Evolutionary conservation across 2,797 vertebrate species (phyloP).

Genomic region (Limosa lapponica): DNA sequence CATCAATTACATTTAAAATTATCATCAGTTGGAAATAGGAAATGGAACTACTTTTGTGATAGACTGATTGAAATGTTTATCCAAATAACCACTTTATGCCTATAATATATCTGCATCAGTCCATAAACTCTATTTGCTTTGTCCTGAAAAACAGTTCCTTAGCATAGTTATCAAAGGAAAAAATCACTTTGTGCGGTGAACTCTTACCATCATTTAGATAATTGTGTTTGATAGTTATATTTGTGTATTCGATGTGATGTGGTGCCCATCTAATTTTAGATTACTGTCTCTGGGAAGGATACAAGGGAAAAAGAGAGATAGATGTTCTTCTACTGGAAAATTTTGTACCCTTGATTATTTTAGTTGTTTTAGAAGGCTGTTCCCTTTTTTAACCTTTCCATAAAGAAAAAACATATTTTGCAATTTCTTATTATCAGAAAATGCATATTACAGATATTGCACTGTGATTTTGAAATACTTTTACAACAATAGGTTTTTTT

Average conservation of each 20-base stretch:
- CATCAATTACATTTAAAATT: not conserved
- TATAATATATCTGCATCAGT: not conserved
- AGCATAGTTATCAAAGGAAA: not conserved
- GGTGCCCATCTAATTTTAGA: not conserved
- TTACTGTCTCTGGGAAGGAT: not conserved
- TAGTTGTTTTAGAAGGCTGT: not conserved
- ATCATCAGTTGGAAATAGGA: not conserved
- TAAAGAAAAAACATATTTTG: not conserved
- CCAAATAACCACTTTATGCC: not conserved
- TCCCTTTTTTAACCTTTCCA: not conserved
- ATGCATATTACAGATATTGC: not conserved
- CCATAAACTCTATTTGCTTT: not conserved
- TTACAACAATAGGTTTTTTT: not conserved
- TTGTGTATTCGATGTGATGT: not conserved
- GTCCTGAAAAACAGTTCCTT: constrained; percentile 3
- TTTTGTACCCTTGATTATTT: not conserved
- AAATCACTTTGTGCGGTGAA: not conserved
- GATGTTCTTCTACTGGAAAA: not conserved
- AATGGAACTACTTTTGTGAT: not conserved
- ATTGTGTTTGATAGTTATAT: not conserved
- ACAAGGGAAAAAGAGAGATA: not conserved
- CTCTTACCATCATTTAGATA: constrained; percentile 7
- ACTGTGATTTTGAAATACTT: not conserved
- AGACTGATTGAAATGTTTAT: constrained; percentile 28
- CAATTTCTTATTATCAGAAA: not conserved